Base-by-base conservation (phyloP, 2,888 invertebrate genomes). In the Toxonevra muliebris region DNA sequence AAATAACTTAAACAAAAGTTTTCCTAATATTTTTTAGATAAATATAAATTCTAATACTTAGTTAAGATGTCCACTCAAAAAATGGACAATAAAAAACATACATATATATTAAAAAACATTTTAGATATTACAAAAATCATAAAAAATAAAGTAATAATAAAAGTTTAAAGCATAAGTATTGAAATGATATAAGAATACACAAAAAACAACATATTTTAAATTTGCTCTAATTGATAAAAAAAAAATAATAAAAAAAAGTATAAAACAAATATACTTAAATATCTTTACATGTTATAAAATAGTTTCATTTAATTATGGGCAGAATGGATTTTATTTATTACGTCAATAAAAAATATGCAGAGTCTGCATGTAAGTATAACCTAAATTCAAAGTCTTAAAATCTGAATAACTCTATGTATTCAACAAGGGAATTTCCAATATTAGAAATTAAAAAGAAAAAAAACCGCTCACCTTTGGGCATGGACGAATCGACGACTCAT, bases 41-140 rank as follows among this genome's bases (percentile, higher is more conserved):
- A 53, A 53, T 15, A 20, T 40, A 30, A 30, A 30, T 7, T 30
- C 30, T 30, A 30, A 30, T 30, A 30, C 48, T 12, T 55, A 53
- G 17, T 17, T 50, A 63, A 43, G 19, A 30, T 66, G 66, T 66
- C 61, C 66, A 66, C 54, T 30, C 30, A 40, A 40, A 40, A 19
- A n/a, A 60, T 61, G 66, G 66, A 61, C 66, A 61, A 66, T 61
- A 66, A 61, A n/a, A 66, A 15, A 48, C 54, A 53, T 41, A n/a
- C 13, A 4, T 54, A 19, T 45, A 9, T 55, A 19, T 54, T 54
- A 0, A 54, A 54, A n/a, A 54, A 54, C 54, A 17, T 15, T 15
- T 3, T 48, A 54, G 17, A 15, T 54, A 54, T 17, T 12, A 12
- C 12, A 12, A 53, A 10, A 54, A 54, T 17, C 20, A 17, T 17